Conservation (phyloP, 2,888 invertebrate genomes). For the Ethmia dodecea region DNA sequence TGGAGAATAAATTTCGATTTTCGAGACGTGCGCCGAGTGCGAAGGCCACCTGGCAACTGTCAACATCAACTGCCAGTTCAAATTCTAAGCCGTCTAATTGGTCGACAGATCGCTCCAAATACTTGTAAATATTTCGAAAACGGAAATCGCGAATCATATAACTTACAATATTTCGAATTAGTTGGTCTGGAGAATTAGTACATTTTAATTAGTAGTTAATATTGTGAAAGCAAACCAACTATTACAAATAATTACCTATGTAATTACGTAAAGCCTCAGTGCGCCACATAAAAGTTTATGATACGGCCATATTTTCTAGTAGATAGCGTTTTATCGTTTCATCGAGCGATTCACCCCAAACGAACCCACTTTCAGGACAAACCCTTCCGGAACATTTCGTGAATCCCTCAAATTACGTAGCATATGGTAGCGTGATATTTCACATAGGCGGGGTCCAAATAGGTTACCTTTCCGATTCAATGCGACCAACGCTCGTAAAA, state of each 20-base stretch:
- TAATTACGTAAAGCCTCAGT: no score
- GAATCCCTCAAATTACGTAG: constrained; percentile 46
- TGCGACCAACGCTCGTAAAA: constrained; percentile 65
- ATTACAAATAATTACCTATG: no score
- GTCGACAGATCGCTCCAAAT: constrained; percentile 54
- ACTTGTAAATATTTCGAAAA: constrained; percentile 50
- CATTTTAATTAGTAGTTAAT: no score
- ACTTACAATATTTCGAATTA: no score
- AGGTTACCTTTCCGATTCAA: constrained; percentile 65
- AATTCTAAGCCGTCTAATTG: constrained; percentile 55
- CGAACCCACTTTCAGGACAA: constrained; percentile 19
- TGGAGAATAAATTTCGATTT: constrained; percentile 49
- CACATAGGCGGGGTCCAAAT: constrained; percentile 47
- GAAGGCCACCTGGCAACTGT: constrained; percentile 60
- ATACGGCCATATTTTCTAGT: constrained; percentile 5
- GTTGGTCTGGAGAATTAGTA: no score
- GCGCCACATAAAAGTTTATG: constrained; percentile 1
- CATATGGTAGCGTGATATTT: constrained; percentile 55
- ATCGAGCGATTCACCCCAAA: constrained; percentile 24
- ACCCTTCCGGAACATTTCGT: constrained; percentile 26
- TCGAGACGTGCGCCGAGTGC: constrained; percentile 35
- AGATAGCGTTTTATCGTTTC: constrained; percentile 10
- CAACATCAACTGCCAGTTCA: constrained; percentile 64
- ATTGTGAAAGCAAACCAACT: no score
- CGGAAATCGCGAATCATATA: constrained; percentile 39